Evolutionary conservation across 2,113 vertebrate species (phyloP).

Genomic region (Syrmaticus mikado): DNA sequence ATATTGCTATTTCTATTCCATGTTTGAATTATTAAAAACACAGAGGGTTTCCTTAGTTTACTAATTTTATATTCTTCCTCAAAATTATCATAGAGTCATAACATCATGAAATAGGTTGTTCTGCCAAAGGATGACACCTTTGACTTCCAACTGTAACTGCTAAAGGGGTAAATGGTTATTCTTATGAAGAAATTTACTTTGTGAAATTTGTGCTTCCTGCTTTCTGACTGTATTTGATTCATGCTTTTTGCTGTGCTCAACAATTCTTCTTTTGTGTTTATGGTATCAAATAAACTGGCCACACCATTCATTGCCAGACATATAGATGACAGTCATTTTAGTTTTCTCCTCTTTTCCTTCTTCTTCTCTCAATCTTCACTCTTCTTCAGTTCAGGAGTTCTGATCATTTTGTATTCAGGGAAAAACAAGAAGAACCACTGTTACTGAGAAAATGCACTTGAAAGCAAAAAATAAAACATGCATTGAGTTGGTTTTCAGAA

Average conservation of each 20-base stretch:
- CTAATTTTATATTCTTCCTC: background rate
- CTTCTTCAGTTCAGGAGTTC: background rate
- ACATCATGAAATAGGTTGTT: background rate
- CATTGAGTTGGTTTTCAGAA: background rate
- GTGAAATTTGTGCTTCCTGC: too few relatives aligned
- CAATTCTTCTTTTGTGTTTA: background rate
- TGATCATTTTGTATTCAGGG: background rate
- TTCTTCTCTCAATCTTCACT: background rate
- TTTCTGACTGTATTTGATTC: too few relatives aligned
- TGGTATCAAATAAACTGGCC: background rate
- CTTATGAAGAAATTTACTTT: background rate
- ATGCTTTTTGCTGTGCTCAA: background rate
- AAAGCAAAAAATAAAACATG: background rate
- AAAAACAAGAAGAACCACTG: background rate
- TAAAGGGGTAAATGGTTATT: background rate
- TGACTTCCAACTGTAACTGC: background rate
- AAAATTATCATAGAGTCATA: background rate
- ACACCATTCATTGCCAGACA: background rate
- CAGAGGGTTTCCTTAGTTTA: background rate
- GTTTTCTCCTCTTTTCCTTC: background rate
- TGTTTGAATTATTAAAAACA: background rate
- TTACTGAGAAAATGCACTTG: background rate
- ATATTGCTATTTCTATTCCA: background rate
- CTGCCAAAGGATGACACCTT: background rate
- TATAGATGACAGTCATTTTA: background rate